Percentiles rank a stretch among this genome's conserved stretches.
Evolutionary conservation across 2,888 invertebrate genomes (phyloP).

Genomic region (Tipula vernalis): DNA sequence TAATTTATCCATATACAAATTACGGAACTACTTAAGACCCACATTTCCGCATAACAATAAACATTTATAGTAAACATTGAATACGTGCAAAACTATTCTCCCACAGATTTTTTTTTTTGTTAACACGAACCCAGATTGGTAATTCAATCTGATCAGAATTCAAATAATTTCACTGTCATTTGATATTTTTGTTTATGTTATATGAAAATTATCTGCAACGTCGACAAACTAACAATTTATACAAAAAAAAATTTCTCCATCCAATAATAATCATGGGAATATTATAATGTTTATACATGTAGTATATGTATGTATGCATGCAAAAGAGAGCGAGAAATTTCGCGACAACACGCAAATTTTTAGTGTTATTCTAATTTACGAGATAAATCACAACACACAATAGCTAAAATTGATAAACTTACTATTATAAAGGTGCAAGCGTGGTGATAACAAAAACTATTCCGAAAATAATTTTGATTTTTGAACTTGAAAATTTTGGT

Average conservation of each 20-base stretch:
- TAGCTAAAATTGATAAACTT: background rate
- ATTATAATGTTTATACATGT: background rate
- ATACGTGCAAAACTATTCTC: background rate
- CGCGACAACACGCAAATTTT: background rate
- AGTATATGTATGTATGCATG: background rate
- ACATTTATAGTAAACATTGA: background rate
- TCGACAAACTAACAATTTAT: background rate
- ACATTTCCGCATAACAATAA: background rate
- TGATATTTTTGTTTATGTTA: background rate
- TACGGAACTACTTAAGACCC: background rate
- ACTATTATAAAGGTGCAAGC: background rate
- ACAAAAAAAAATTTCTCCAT: background rate
- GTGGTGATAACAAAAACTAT: background rate
- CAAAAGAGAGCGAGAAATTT: background rate
- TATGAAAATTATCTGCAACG: background rate
- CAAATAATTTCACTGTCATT: background rate
- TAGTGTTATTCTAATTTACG: background rate
- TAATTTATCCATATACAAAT: background rate
- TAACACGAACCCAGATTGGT: background rate
- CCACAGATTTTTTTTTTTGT: background rate
- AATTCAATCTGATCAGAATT: background rate
- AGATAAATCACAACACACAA: background rate
- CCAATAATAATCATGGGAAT: background rate
- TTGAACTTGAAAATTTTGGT: background rate
- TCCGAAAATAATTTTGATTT: background rate